These are phyloP conservation scores for Idaea straminata DNA, from an alignment of 2,888 invertebrate genomes.

Conservation along the genomic window DNA sequence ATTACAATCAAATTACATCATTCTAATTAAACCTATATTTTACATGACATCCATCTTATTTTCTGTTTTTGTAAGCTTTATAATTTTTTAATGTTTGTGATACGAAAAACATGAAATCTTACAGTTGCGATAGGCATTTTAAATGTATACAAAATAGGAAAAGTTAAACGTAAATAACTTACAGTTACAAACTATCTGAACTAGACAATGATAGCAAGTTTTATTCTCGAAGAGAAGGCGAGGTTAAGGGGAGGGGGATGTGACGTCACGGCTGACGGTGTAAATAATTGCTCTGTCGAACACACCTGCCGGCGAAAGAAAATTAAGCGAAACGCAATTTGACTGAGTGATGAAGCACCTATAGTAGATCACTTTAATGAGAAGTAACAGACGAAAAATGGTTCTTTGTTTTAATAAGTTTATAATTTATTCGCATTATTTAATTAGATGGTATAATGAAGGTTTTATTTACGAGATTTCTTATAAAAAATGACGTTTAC, in stretches of 20 bases:
- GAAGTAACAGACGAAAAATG: constrained; percentile 73
- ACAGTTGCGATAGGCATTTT: constrained; percentile 42
- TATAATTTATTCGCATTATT: constrained; percentile 43
- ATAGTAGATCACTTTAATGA: constrained; percentile 76
- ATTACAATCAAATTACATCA: too few species aligned
- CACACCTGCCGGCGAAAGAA: constrained; percentile 79
- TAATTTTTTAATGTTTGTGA: constrained; percentile 9
- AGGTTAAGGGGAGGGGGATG: constrained; percentile 41
- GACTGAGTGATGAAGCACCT: constrained; percentile 79
- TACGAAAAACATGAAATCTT: constrained; percentile 36
- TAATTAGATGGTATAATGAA: constrained; percentile 16
- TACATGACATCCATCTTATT: too few species aligned
- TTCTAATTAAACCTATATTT: too few species aligned
- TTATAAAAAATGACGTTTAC: neutral
- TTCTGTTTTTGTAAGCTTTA: too few species aligned
- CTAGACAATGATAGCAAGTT: constrained; percentile 57
- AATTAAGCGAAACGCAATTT: constrained; percentile 80
- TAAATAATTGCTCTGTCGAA: constrained; percentile 81
- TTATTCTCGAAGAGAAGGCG: constrained; percentile 51
- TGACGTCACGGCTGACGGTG: constrained; percentile 74
- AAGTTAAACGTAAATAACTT: constrained; percentile 51
- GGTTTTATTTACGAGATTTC: constrained; percentile 15
- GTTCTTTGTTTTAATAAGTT: constrained; percentile 59
- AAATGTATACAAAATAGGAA: constrained; percentile 43
- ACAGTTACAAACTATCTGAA: constrained; percentile 64